Conservation (phyloP, 2,797 vertebrate species). For the Labroides dimidiatus region DNA sequence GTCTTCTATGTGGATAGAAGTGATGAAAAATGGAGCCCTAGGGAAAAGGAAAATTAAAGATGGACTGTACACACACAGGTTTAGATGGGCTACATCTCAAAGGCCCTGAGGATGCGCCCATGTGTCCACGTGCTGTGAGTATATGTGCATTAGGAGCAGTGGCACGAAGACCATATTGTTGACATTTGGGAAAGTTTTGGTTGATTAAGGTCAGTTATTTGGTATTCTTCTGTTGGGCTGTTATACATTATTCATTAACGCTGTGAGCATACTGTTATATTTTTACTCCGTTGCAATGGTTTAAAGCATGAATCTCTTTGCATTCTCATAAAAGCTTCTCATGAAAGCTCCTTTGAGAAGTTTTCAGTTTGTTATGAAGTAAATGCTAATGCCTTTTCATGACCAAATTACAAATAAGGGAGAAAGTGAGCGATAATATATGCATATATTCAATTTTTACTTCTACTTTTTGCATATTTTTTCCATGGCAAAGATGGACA, state of each 20-base stretch:
- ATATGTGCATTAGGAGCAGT: background rate
- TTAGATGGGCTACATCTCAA: constrained; percentile 28
- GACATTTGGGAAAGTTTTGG: constrained; percentile 5
- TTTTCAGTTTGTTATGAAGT: background rate
- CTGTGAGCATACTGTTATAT: background rate
- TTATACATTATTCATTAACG: constrained; percentile 5
- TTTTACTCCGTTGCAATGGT: background rate
- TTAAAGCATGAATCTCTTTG: background rate
- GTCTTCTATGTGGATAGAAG: constrained; percentile 7
- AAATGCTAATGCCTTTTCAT: no score
- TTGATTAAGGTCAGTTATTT: constrained; percentile 19
- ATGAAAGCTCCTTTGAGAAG: constrained; percentile 13
- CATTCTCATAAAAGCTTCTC: constrained; percentile 20
- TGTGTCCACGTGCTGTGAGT: constrained; percentile 4
- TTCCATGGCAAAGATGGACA: no score
- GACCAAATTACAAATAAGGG: no score
- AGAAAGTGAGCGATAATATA: no score
- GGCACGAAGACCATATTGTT: constrained; percentile 10
- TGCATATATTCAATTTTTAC: no score
- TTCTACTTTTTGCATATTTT: no score
- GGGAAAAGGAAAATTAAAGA: constrained; percentile 36
- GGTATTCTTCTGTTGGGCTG: constrained; percentile 16
- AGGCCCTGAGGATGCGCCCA: constrained; percentile 12
- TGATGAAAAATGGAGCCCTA: constrained; percentile 25
- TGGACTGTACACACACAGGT: constrained; percentile 24